Base-by-base conservation (phyloP, 2,888 invertebrate species). In the Agrotis exclamationis region DNA sequence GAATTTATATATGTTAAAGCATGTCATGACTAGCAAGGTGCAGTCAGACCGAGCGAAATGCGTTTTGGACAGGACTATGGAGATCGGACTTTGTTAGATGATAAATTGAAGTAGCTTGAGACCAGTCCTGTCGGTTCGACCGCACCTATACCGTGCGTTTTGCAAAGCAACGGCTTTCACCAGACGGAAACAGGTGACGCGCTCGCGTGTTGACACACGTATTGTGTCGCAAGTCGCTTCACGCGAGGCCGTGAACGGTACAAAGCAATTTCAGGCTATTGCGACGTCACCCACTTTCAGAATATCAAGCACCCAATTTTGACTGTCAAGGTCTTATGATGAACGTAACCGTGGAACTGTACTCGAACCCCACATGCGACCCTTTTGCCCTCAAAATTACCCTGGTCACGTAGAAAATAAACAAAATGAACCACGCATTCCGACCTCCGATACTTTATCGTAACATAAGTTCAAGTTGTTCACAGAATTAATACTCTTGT, bases 321-420 rank as follows among this genome's bases (percentile, higher is more conserved):
- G 60, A 48, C 28, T 57, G 57, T 58, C 24, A 65, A 51, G 62
- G 63, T 67, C 63, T 59, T 44, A 66, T 44, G 68, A 60, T 48
- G 54, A 28, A 53, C 48, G 59, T 74, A 63, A 54, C n/a, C 13
- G 18, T 44, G 24, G n/a, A 20, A 28, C 48, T 44, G 39, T 56
- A 22, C 13, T n/a, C 18, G 24, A n/a, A 7, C 5, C 48, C 48
- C 54, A 57, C 33, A 63, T 63, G 50, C 45, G 60, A 76, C 59
- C 67, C 54, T 64, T 45, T 57, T 58, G 11, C 45, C 51, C 18
- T 67, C 54, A 45, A 48, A 62, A 66, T n/a, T n/a, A 81, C 48
- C 64, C 72, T 66, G 39, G 74, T 73, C 83, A 83, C 83, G 81
- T 83, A 58, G 60, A 50, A 47, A 70, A 78, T 74, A 76, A 74